Conservation (phyloP, 2,797 vertebrate genomes). For the Paguma larvata region DNA sequence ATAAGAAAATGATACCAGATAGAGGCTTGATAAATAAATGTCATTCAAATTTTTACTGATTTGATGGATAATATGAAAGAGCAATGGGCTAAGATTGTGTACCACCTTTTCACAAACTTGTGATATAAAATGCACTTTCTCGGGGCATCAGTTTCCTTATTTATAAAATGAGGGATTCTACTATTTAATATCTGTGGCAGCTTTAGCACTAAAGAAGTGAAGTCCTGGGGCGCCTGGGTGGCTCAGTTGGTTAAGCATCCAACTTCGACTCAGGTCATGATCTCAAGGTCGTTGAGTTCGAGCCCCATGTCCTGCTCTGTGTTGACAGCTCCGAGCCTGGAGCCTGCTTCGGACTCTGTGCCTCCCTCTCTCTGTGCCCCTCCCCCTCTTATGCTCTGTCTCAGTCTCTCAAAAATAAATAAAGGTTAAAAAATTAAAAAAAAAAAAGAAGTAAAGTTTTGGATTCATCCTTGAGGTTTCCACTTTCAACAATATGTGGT, state of each 20-base stretch:
- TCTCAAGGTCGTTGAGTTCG: too few species aligned
- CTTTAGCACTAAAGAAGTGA: background rate
- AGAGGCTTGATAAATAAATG: background rate
- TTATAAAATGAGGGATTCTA: background rate
- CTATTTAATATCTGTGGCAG: background rate
- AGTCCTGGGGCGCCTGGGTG: too few species aligned
- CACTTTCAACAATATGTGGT: background rate
- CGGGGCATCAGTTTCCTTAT: background rate
- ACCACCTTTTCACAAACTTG: background rate
- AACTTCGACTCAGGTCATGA: too few species aligned
- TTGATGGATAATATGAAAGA: background rate
- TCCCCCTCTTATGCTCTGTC: too few species aligned
- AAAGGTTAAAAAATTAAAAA: too few species aligned
- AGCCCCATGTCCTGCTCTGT: too few species aligned
- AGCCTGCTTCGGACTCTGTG: too few species aligned
- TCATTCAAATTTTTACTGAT: background rate
- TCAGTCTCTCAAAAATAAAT: too few species aligned
- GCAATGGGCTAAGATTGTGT: background rate
- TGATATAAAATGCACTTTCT: background rate
- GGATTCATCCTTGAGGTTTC: background rate
- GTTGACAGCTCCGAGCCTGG: too few species aligned
- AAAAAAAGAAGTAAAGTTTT: background rate
- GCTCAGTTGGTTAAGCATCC: too few species aligned
- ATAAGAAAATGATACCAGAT: background rate
- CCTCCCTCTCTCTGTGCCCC: too few species aligned